A percentile compares a stretch with the other conserved stretches of the same genome.
phyloP scores from a whole-genome alignment of 2,113 vertebrate species.

The Leuciscus idus region DNA sequence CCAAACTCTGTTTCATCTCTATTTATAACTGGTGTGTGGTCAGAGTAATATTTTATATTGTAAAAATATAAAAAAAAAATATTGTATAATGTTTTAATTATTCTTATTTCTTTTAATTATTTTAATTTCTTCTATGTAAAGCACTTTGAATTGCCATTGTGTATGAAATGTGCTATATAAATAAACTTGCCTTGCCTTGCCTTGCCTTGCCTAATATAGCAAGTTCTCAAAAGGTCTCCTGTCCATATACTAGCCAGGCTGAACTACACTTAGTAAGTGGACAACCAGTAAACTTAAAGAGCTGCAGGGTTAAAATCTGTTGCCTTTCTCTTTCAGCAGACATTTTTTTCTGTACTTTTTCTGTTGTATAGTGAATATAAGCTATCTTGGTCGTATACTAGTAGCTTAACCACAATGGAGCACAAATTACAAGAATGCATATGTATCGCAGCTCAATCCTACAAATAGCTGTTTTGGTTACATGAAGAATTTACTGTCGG shows the following conservation, averaged over 20 bases:
- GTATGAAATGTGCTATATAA: no score
- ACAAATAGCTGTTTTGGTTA: constrained; percentile 6
- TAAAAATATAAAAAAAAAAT: no score
- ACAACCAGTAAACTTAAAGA: neutral
- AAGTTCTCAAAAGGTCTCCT: neutral
- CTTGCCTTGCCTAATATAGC: no score
- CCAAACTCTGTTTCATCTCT: neutral
- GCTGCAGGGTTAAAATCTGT: neutral
- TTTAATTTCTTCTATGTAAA: no score
- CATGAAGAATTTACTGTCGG: constrained; percentile 11
- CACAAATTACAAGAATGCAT: constrained; percentile 10
- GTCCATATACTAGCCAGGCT: neutral
- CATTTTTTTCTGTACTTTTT: neutral
- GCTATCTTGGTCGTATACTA: neutral
- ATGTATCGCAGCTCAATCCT: neutral
- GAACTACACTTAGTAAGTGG: neutral
- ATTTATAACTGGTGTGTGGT: neutral
- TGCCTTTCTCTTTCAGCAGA: neutral
- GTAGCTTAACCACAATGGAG: neutral
- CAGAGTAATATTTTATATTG: no score
- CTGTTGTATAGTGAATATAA: neutral
- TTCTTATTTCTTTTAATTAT: no score
- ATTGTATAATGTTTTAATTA: no score
- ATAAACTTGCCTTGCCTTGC: no score
- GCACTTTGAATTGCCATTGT: no score